A percentile compares a stretch with the other conserved stretches of the same genome.
These are phyloP conservation scores for Lissocephala sabroskyi DNA, from an alignment of 2,888 invertebrate genomes.

Conservation along the genomic window DNA sequence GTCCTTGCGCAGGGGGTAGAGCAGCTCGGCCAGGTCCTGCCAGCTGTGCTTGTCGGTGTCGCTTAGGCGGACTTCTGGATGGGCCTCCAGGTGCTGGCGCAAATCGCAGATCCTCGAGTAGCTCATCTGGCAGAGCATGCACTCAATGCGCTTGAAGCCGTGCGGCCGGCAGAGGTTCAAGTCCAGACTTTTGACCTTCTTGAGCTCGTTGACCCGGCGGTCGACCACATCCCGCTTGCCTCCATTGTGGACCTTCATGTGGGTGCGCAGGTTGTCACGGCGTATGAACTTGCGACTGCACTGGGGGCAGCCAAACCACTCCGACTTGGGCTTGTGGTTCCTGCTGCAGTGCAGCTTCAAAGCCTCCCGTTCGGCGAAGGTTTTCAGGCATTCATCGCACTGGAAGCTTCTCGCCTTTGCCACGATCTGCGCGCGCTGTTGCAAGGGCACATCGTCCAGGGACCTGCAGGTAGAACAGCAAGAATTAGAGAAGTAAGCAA, in stretches of 20 bases:
- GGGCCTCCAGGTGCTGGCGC: conserved; percentile 61
- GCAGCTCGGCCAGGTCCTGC: conserved; percentile 47
- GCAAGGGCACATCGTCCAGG: background rate
- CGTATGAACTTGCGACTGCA: conserved; percentile 56
- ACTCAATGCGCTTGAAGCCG: conserved; percentile 69
- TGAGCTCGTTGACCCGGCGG: conserved; percentile 43
- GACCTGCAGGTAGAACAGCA: too few species aligned
- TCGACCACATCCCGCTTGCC: too few species aligned
- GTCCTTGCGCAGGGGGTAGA: conserved; percentile 57
- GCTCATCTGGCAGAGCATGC: conserved; percentile 69
- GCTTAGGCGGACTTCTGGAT: conserved; percentile 51
- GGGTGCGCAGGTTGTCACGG: conserved; percentile 51
- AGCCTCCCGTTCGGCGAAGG: conserved; percentile 59
- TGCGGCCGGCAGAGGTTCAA: conserved; percentile 65
- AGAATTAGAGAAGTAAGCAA: too few species aligned
- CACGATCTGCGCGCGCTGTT: background rate
- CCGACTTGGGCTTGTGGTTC: conserved; percentile 37
- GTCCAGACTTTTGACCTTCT: conserved; percentile 51
- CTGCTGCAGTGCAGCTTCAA: conserved; percentile 59
- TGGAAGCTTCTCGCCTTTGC: conserved; percentile 35
- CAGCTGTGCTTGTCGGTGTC: conserved; percentile 25
- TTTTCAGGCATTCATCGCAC: conserved; percentile 60
- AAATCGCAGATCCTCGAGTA: conserved; percentile 66
- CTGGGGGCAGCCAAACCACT: conserved; percentile 58
- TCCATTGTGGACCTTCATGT: conserved; percentile 67